Percentiles rank a stretch among this genome's conserved stretches.
Evolutionary conservation across 2,888 invertebrate species (phyloP).

Genomic region (Ethmia dodecea): DNA sequence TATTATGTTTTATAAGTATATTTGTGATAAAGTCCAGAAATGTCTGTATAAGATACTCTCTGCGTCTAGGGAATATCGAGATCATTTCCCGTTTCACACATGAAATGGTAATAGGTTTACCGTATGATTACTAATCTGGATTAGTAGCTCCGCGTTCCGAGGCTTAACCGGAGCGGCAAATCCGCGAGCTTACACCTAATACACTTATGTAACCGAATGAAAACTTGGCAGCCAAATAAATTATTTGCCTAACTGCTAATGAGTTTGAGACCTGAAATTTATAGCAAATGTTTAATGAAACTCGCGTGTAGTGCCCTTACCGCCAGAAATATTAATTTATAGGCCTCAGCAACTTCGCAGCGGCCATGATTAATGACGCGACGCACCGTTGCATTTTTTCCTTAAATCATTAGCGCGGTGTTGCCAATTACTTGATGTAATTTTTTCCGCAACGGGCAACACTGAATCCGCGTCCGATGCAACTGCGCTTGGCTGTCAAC

Average conservation of each 20-base stretch:
- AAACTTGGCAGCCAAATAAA: conserved; percentile 11
- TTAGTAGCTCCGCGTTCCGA: conserved; percentile 28
- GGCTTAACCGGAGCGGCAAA: conserved; percentile 14
- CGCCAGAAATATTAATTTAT: conserved; percentile 4
- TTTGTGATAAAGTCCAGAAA: too few species aligned
- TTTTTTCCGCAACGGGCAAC: conserved; percentile 17
- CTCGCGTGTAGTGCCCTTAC: conserved; percentile 8
- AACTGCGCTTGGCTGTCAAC: conserved; percentile 54
- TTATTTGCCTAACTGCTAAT: conserved; percentile 17
- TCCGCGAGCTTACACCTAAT: background rate
- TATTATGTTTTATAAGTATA: too few species aligned
- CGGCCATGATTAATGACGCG: too few species aligned
- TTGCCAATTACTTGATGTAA: background rate
- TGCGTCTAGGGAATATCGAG: too few species aligned
- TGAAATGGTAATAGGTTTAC: background rate
- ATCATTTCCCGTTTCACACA: too few species aligned
- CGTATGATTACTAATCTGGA: conserved; percentile 45
- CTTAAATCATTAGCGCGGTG: too few species aligned
- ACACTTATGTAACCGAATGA: conserved; percentile 1
- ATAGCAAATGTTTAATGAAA: conserved; percentile 19
- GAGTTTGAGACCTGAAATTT: conserved; percentile 19
- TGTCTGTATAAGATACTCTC: too few species aligned
- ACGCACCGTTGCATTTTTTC: background rate
- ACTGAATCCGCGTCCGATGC: conserved; percentile 42
- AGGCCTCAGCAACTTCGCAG: too few species aligned